phyloP scores from a whole-genome alignment of 2,888 invertebrate species.

The Patella pellucida region DNA sequence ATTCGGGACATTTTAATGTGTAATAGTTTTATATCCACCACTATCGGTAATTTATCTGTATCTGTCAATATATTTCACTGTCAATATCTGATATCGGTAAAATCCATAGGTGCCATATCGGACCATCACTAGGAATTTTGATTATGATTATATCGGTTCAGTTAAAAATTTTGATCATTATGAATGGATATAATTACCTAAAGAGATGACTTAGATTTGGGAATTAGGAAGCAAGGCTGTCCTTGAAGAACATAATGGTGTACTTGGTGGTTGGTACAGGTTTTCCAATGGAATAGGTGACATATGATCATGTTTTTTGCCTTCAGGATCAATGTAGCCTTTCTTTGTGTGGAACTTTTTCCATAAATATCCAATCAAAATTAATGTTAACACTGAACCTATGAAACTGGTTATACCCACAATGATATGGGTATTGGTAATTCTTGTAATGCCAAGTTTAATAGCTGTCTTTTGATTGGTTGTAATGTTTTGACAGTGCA shows the following conservation, averaged over 20 bases:
- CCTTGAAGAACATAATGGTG: slow-evolving; percentile 63
- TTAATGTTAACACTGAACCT: slow-evolving; percentile 60
- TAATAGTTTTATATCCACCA: too few relatives aligned
- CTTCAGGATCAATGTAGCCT: slow-evolving; percentile 65
- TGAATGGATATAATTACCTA: too few relatives aligned
- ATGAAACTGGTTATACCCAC: slow-evolving; percentile 53
- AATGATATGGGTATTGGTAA: slow-evolving; percentile 51
- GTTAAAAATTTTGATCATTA: too few relatives aligned
- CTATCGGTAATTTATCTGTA: too few relatives aligned
- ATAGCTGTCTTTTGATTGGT: slow-evolving; percentile 42
- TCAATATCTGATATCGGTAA: too few relatives aligned
- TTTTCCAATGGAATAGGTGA: slow-evolving; percentile 71
- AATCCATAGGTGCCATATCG: too few relatives aligned
- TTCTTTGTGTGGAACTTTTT: slow-evolving; percentile 65
- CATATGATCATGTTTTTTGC: slow-evolving; percentile 61
- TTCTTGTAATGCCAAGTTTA: slow-evolving; percentile 44
- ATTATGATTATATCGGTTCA: too few relatives aligned
- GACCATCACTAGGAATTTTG: too few relatives aligned
- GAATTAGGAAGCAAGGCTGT: slow-evolving; percentile 58
- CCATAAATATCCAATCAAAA: slow-evolving; percentile 65
- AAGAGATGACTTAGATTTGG: slow-evolving; percentile 30
- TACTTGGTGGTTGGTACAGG: slow-evolving; percentile 62
- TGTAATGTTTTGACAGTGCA: slow-evolving; percentile 55
- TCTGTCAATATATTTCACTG: too few relatives aligned
- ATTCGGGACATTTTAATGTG: too few relatives aligned